These are phyloP conservation scores for Craterocephalus amniculus DNA, from an alignment of 2,797 vertebrate species.

Conservation along the genomic window DNA sequence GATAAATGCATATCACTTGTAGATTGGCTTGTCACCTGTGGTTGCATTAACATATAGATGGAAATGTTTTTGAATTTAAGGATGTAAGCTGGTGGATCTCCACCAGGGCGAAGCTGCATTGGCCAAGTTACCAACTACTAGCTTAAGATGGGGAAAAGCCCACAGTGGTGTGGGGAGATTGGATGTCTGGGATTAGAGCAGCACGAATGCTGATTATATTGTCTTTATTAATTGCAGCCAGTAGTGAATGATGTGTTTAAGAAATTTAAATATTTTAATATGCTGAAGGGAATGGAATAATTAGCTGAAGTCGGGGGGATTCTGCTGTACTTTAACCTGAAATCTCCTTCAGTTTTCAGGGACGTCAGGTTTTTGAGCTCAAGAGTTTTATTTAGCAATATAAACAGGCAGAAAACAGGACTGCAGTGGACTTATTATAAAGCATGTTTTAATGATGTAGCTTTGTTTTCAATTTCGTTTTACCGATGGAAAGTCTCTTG, in stretches of 20 bases:
- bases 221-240: slow-evolving; percentile 73
- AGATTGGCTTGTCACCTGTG: slow-evolving; percentile 75
- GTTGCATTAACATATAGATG: slow-evolving; percentile 84
- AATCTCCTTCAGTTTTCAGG: slow-evolving; percentile 28
- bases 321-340: slow-evolving; percentile 32
- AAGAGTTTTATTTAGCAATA: background rate
- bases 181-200: slow-evolving; percentile 67
- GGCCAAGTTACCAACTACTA: slow-evolving; percentile 36
- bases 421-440: background rate
- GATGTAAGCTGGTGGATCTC: slow-evolving; percentile 52
- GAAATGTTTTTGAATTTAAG: slow-evolving; percentile 74
- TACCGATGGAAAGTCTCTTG: too few relatives aligned
- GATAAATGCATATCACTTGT: slow-evolving; percentile 68
- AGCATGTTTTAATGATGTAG: background rate
- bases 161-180: slow-evolving; percentile 49
- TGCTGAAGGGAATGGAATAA: slow-evolving; percentile 69
- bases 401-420: too few relatives aligned
- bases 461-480: background rate
- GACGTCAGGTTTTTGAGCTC: slow-evolving; percentile 8
- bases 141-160: slow-evolving; percentile 44
- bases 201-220: slow-evolving; percentile 63
- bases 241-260: slow-evolving; percentile 60
- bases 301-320: slow-evolving; percentile 51
- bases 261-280: slow-evolving; percentile 66
- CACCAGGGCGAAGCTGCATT: slow-evolving; percentile 23